These are phyloP conservation scores for Trisateles emortualis DNA, from an alignment of 2,888 invertebrate species.

Conservation along the genomic window DNA sequence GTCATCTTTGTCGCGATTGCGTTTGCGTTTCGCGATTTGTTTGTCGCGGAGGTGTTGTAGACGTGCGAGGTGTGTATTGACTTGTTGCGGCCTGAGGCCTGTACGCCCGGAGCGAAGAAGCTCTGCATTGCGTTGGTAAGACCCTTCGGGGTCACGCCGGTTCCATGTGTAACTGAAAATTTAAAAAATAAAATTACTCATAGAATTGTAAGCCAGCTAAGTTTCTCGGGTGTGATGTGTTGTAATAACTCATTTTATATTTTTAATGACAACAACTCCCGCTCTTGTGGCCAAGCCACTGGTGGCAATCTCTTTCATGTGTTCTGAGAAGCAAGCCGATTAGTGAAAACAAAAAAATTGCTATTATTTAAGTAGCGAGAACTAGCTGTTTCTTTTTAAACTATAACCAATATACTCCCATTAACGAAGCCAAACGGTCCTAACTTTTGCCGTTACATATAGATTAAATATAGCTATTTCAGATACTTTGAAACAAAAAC, in stretches of 20 bases:
- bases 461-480: constrained; percentile 48
- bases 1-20: constrained; percentile 63
- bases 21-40: constrained; percentile 72
- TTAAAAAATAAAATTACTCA: constrained; percentile 1
- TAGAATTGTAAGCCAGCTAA: too few relatives aligned
- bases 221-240: too few relatives aligned
- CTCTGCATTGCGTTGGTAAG: constrained; percentile 75
- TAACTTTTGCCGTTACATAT: constrained; percentile 41
- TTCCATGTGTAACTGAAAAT: constrained; percentile 79
- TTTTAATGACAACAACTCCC: too few relatives aligned
- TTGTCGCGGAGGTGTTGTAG: constrained; percentile 76
- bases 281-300: too few relatives aligned
- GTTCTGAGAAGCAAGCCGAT: too few relatives aligned
- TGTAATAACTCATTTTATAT: too few relatives aligned
- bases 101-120: constrained; percentile 77
- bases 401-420: constrained; percentile 4
- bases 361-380: too few relatives aligned
- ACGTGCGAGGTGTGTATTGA: constrained; percentile 73
- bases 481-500: constrained; percentile 52
- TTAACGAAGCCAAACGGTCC: constrained; percentile 34
- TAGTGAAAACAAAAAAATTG: too few relatives aligned
- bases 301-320: too few relatives aligned
- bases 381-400: not conserved
- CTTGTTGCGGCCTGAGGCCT: constrained; percentile 74
- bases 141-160: constrained; percentile 79